A percentile compares a stretch with the other conserved stretches of the same genome.
Evolutionary conservation across 2,888 invertebrate species (phyloP).

Genomic region (Pasiphila rectangulata): DNA sequence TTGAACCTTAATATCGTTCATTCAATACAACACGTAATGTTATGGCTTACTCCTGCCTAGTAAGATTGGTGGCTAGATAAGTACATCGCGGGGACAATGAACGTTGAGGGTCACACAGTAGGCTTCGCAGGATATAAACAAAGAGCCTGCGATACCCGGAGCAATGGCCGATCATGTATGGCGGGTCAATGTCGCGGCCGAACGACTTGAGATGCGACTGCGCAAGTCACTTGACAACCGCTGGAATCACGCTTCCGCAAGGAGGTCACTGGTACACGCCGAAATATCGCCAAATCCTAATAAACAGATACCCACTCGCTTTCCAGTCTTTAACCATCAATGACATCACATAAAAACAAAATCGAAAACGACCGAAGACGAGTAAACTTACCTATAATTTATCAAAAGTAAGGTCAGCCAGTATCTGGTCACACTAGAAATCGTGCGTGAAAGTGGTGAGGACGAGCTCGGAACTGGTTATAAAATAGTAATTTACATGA

Average conservation of each 20-base stretch:
- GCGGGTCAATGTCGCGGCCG: conserved; percentile 78
- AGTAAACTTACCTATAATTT: conserved; percentile 34
- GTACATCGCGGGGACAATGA: conserved; percentile 43
- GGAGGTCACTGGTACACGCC: conserved; percentile 63
- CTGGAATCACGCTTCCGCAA: conserved; percentile 61
- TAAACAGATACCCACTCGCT: conserved; percentile 28
- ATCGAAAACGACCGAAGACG: conserved; percentile 10
- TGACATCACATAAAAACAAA: conserved; percentile 27
- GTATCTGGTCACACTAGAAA: conserved; percentile 58
- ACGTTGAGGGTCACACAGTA: conserved; percentile 44
- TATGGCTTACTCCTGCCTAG: conserved; percentile 22
- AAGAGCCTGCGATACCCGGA: conserved; percentile 76
- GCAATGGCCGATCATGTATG: conserved; percentile 76
- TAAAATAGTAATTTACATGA: conserved; percentile 61
- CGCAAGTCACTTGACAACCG: conserved; percentile 55
- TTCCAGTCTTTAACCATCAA: conserved; percentile 37
- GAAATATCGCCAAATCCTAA: conserved; percentile 31
- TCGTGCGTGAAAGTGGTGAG: conserved; percentile 66
- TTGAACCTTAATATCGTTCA: neutral
- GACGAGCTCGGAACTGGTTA: conserved; percentile 59
- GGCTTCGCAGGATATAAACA: conserved; percentile 73
- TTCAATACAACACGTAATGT: conserved; percentile 9
- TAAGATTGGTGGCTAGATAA: conserved; percentile 25
- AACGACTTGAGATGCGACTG: conserved; percentile 65
- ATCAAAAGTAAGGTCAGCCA: conserved; percentile 47